Evolutionary conservation across 2,113 vertebrate species (phyloP).

Genomic region (Nyctereutes procyonoides): DNA sequence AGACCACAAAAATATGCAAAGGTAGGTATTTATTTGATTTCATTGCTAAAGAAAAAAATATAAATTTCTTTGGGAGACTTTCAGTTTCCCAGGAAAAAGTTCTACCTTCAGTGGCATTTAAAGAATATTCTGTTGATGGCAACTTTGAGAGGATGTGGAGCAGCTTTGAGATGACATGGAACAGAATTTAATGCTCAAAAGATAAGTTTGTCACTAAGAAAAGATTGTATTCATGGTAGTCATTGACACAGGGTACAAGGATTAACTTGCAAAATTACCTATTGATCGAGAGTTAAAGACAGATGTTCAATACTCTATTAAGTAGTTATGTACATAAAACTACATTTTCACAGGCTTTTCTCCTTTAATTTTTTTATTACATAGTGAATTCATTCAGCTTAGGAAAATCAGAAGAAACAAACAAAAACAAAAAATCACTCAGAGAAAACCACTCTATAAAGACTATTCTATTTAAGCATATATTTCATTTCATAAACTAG

Average conservation of each 20-base stretch:
- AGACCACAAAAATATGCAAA: not conserved
- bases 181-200: not conserved
- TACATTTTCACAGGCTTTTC: not conserved
- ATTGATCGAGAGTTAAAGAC: slow-evolving; percentile 48
- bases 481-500: slow-evolving; percentile 3
- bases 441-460: not conserved
- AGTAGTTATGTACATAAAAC: not conserved
- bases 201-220: not conserved
- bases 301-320: not conserved
- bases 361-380: slow-evolving; percentile 13
- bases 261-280: slow-evolving; percentile 59
- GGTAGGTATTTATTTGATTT: not conserved
- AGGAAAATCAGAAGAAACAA: slow-evolving; percentile 31
- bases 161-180: not conserved
- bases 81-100: slow-evolving; percentile 8
- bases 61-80: not conserved
- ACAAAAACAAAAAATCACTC: not conserved
- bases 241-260: not conserved
- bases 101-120: not conserved
- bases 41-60: not conserved
- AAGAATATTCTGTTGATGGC: not conserved
- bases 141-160: not conserved
- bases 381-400: slow-evolving; percentile 21
- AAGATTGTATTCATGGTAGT: not conserved
- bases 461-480: not conserved